phyloP scores from a whole-genome alignment of 1,140 invertebrate species.

The Sminthurides bifidus region DNA sequence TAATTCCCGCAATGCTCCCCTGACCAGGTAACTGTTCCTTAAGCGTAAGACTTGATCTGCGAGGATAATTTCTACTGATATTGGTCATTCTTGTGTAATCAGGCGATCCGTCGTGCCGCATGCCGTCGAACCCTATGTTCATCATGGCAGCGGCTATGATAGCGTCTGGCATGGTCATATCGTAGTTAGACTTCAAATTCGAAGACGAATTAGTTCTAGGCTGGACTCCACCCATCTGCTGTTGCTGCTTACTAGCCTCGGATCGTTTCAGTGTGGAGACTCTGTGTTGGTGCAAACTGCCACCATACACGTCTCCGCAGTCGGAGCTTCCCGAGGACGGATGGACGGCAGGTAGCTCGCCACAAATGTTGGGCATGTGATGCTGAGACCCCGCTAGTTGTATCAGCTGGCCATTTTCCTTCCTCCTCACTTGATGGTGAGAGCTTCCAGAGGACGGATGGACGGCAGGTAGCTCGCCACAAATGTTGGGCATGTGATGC shows the following conservation, averaged over 20 bases:
- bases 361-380: slow-evolving; percentile 32
- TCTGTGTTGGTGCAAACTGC: slow-evolving; percentile 2
- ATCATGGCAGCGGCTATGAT: slow-evolving; percentile 31
- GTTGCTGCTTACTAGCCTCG: slow-evolving; percentile 9
- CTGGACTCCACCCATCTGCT: background rate
- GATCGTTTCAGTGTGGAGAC: slow-evolving; percentile 1
- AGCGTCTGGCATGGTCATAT: slow-evolving; percentile 31
- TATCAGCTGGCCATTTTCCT: slow-evolving; percentile 27
- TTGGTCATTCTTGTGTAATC: slow-evolving; percentile 9
- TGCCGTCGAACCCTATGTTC: slow-evolving; percentile 24
- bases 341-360: slow-evolving; percentile 24
- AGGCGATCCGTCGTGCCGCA: slow-evolving; percentile 8
- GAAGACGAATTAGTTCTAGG: slow-evolving; percentile 1
- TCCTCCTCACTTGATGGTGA: no score
- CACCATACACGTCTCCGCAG: slow-evolving; percentile 18
- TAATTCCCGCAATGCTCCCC: no score
- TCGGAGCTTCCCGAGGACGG: slow-evolving; percentile 18
- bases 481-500: slow-evolving; percentile 31
- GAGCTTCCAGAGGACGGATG: slow-evolving; percentile 15
- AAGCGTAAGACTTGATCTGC: slow-evolving; percentile 29
- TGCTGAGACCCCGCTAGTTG: slow-evolving; percentile 18
- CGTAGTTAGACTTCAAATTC: slow-evolving; percentile 14
- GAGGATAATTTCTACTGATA: slow-evolving; percentile 2
- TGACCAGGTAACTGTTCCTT: slow-evolving; percentile 28
- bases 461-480: slow-evolving; percentile 26